Evolutionary conservation across 2,797 vertebrate species (phyloP).

Genomic region (Okamejei kenojei): DNA sequence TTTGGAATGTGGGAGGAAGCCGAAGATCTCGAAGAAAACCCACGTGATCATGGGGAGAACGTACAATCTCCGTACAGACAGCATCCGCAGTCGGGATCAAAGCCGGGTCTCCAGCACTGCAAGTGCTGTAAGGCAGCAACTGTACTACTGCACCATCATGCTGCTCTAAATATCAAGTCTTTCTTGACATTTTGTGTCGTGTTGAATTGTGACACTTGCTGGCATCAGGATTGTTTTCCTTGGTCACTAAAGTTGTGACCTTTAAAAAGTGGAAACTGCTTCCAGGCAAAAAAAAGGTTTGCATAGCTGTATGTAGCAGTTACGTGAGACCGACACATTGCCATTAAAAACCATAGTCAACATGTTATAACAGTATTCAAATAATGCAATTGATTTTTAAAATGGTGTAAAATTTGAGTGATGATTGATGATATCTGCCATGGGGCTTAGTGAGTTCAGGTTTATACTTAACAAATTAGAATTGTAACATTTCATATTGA

Average conservation of each 20-base stretch:
- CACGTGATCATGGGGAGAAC: too few species aligned
- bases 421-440: neutral
- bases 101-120: too few species aligned
- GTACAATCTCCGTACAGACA: too few species aligned
- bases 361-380: neutral
- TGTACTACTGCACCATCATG: too few species aligned
- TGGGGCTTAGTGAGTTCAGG: neutral
- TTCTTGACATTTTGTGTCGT: neutral
- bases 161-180: neutral
- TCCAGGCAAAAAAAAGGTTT: slow-evolving; percentile 15
- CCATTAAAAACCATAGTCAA: neutral
- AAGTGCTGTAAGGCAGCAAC: too few species aligned
- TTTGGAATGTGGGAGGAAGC: too few species aligned
- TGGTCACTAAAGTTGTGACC: slow-evolving; percentile 12
- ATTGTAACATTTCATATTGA: neutral
- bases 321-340: neutral
- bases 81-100: too few species aligned
- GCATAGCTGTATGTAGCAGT: neutral
- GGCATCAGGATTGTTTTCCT: slow-evolving; percentile 23
- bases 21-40: too few species aligned
- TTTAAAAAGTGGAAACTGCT: slow-evolving; percentile 2
- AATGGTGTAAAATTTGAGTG: neutral
- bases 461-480: neutral
- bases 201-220: neutral
- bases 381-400: neutral